A percentile compares a stretch with the other conserved stretches of the same genome.
phyloP scores from a whole-genome alignment of 2,797 vertebrate species.

The Botia kubotai region DNA sequence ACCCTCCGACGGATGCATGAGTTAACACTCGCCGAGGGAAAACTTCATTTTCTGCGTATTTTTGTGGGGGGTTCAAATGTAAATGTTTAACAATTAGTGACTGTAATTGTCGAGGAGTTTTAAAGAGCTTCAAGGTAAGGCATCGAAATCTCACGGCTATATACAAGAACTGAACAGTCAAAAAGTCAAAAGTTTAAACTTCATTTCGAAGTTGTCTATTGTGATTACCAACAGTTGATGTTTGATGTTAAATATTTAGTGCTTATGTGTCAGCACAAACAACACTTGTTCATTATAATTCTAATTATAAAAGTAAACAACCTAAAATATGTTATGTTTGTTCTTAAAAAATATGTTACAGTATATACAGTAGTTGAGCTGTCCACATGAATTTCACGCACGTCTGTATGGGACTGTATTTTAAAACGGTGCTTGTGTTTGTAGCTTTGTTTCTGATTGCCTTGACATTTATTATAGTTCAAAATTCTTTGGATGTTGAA shows the following conservation, averaged over 20 bases:
- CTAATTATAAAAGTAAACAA: neutral
- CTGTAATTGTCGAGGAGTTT: slow-evolving; percentile 6
- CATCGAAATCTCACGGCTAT: neutral
- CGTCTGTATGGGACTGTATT: neutral
- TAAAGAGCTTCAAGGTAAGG: slow-evolving; percentile 28
- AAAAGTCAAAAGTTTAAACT: no score
- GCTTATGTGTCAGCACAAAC: neutral
- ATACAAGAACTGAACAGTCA: neutral
- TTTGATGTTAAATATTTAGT: neutral
- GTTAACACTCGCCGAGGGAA: neutral
- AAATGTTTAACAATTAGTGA: slow-evolving; percentile 6
- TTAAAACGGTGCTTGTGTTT: neutral
- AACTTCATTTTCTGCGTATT: neutral
- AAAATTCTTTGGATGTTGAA: neutral
- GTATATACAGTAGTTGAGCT: neutral
- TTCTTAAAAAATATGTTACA: neutral
- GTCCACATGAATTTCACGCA: neutral
- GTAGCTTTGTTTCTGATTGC: neutral
- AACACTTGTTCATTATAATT: neutral
- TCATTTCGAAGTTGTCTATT: no score
- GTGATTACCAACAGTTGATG: neutral
- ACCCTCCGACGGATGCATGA: slow-evolving; percentile 34
- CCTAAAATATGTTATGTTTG: neutral
- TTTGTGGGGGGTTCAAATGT: neutral
- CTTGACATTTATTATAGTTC: neutral